These are phyloP conservation scores for Hydractinia symbiolongicarpus DNA, from an alignment of 30 jellyfish, hydroid and myxozoan species.

Conservation along the genomic window DNA sequence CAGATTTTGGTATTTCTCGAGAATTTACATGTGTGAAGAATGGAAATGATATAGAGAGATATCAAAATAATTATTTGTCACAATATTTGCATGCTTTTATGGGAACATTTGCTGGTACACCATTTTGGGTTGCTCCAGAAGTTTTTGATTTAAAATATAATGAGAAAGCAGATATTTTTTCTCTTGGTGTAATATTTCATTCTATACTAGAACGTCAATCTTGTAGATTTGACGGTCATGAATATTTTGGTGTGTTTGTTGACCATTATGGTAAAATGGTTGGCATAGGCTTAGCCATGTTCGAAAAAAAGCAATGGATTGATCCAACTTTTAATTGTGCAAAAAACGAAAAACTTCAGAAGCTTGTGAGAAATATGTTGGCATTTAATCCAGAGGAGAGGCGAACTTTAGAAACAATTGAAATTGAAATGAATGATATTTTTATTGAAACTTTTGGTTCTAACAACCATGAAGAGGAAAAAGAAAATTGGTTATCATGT, in stretches of 20 bases:
- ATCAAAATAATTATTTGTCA: conserved; percentile 12
- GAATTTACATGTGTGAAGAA: not conserved
- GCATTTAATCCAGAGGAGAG: too few relatives aligned
- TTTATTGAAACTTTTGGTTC: too few relatives aligned
- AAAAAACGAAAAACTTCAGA: not conserved
- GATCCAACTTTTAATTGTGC: conserved; percentile 2
- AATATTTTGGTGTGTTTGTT: conserved; percentile 51
- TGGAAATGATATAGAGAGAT: not conserved
- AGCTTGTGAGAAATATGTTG: too few relatives aligned
- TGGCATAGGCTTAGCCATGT: conserved; percentile 25
- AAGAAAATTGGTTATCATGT: too few relatives aligned
- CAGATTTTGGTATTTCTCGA: conserved; percentile 69
- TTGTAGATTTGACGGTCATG: not conserved
- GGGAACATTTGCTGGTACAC: conserved; percentile 64
- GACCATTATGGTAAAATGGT: conserved; percentile 13
- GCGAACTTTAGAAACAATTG: too few relatives aligned
- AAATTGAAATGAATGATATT: too few relatives aligned
- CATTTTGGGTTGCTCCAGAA: conserved; percentile 71
- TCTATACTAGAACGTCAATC: conserved; percentile 36
- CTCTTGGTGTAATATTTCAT: conserved; percentile 44
- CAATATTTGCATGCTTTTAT: conserved; percentile 18
- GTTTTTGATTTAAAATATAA: conserved; percentile 38
- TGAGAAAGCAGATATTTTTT: conserved; percentile 53
- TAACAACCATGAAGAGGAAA: too few relatives aligned
- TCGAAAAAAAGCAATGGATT: not conserved